phyloP scores from a whole-genome alignment of 2,797 vertebrate genomes.

The Galago senegalensis region DNA sequence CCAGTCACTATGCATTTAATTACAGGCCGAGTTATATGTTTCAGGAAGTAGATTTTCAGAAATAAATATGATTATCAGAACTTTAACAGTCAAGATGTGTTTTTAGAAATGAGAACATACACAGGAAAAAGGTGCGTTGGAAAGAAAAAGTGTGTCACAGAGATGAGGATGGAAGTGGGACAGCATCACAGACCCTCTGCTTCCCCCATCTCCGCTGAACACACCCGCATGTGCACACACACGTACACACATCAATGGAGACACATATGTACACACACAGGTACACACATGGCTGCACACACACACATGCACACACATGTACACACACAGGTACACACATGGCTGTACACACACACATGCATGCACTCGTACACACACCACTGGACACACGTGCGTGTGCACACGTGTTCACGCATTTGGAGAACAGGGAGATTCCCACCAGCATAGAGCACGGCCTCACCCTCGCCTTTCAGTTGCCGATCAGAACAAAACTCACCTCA shows the following conservation, averaged over 20 bases:
- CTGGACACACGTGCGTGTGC: neutral
- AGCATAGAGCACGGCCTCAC: neutral
- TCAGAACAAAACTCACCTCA: neutral
- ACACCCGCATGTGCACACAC: too few relatives aligned
- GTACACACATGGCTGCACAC: too few relatives aligned
- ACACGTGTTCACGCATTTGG: neutral
- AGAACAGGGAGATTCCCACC: too few relatives aligned
- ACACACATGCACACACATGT: too few relatives aligned
- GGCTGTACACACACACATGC: too few relatives aligned
- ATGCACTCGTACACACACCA: too few relatives aligned
- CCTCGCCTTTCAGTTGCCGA: neutral
- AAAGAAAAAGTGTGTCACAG: neutral
- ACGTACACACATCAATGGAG: too few relatives aligned
- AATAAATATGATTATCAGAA: neutral
- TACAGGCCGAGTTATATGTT: fast-evolving
- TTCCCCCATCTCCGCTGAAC: too few relatives aligned
- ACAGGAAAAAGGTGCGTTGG: too few relatives aligned
- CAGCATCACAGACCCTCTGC: neutral
- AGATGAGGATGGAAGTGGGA: neutral
- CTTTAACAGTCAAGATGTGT: neutral
- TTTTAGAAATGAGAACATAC: neutral
- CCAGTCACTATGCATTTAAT: fast-evolving
- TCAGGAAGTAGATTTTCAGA: neutral
- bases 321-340: too few relatives aligned
- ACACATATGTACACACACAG: too few relatives aligned